Conservation (phyloP, 2,888 invertebrate genomes). For the Hololepta plana region DNA sequence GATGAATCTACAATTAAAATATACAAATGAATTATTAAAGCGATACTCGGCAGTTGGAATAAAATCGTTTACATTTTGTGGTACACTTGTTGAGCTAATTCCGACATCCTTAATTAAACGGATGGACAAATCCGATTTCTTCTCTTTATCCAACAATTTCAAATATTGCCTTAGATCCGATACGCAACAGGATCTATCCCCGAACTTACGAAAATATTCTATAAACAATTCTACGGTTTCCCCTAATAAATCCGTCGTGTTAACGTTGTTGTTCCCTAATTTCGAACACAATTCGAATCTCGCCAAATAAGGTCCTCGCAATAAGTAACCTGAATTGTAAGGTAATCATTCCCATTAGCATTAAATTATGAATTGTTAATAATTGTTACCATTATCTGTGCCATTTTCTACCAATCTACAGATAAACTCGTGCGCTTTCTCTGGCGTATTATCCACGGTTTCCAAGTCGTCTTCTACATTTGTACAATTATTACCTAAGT, state of each 20-base stretch:
- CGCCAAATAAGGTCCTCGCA: conserved; percentile 72
- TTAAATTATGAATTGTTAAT: conserved; percentile 1
- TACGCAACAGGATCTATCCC: conserved; percentile 73
- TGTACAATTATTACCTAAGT: conserved; percentile 7
- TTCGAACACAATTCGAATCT: conserved; percentile 56
- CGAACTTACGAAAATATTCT: conserved; percentile 66
- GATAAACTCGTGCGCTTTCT: conserved; percentile 28
- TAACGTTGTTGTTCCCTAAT: conserved; percentile 17
- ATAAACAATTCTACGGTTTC: conserved; percentile 50
- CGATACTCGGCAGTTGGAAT: conserved; percentile 10
- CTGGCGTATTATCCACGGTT: conserved; percentile 22
- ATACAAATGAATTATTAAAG: neutral
- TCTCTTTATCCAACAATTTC: conserved; percentile 43
- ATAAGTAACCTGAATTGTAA: conserved; percentile 27
- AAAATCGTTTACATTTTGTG: conserved; percentile 43
- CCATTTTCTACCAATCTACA: conserved; percentile 23
- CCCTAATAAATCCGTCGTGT: conserved; percentile 32
- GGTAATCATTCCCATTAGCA: conserved; percentile 4
- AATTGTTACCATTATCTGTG: conserved; percentile 19
- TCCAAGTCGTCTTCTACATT: conserved; percentile 15
- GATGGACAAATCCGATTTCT: conserved; percentile 37
- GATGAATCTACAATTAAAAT: no score
- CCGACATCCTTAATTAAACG: conserved; percentile 44
- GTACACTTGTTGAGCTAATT: conserved; percentile 42
- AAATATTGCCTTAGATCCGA: conserved; percentile 66